These are phyloP conservation scores for Eilema griseolum DNA, from an alignment of 2,888 invertebrate species.

Conservation along the genomic window DNA sequence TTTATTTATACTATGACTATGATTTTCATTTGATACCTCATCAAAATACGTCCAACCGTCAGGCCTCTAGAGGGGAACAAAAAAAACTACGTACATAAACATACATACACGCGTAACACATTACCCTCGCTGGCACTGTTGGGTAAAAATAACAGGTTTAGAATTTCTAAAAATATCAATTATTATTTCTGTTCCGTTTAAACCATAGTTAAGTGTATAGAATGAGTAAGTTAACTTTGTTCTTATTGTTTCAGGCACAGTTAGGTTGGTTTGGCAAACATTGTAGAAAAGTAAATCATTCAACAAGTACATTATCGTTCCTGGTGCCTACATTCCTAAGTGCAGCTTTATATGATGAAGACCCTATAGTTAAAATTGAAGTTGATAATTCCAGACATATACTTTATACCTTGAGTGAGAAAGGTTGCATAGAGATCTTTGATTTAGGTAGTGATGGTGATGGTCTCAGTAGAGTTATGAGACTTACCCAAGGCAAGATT, in stretches of 20 bases:
- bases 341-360: conserved; percentile 94
- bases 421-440: conserved; percentile 95
- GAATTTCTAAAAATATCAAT: not conserved
- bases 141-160: not conserved
- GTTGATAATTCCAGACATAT: conserved; percentile 96
- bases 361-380: conserved; percentile 95
- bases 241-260: conserved; percentile 87
- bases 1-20: no score
- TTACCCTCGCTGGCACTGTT: no score
- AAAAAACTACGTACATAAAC: no score
- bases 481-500: conserved; percentile 91
- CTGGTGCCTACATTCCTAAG: conserved; percentile 96
- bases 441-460: conserved; percentile 94
- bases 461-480: conserved; percentile 90
- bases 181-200: not conserved
- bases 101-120: no score
- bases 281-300: conserved; percentile 98
- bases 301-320: conserved; percentile 94
- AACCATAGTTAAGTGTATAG: not conserved
- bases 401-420: conserved; percentile 95
- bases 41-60: no score
- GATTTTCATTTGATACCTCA: no score
- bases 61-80: no score
- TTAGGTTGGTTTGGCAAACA: conserved; percentile 98
- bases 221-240: not conserved